A percentile compares a stretch with the other conserved stretches of the same genome.
Conservation (phyloP, 2,888 invertebrate species). For the Ophioninae sp. region DNA sequence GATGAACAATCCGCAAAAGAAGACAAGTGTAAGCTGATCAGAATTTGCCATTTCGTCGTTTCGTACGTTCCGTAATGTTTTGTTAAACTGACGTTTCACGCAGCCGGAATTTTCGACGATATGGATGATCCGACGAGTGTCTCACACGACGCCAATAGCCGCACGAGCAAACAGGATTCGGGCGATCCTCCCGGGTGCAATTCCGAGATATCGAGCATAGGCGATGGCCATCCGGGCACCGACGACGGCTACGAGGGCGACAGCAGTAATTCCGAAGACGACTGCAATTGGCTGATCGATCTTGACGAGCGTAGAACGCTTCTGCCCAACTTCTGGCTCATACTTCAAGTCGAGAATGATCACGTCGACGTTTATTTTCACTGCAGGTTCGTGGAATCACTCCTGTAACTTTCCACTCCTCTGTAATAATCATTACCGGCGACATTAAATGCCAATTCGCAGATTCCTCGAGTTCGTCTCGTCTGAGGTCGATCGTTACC, state of each 20-base stretch:
- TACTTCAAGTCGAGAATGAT: slow-evolving; percentile 84
- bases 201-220: slow-evolving; percentile 75
- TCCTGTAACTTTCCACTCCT: not conserved
- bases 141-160: slow-evolving; percentile 59
- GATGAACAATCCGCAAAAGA: slow-evolving; percentile 56
- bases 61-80: not conserved
- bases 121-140: slow-evolving; percentile 61
- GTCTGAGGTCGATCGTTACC: slow-evolving; percentile 82
- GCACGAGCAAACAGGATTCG: slow-evolving; percentile 70
- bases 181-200: slow-evolving; percentile 74
- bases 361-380: slow-evolving; percentile 86
- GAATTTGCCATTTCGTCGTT: not conserved
- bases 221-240: slow-evolving; percentile 70
- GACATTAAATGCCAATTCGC: slow-evolving; percentile 6
- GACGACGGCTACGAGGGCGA: slow-evolving; percentile 85
- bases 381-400: slow-evolving; percentile 82
- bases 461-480: slow-evolving; percentile 83
- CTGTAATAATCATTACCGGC: not conserved
- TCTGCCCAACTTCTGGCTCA: slow-evolving; percentile 88
- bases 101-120: slow-evolving; percentile 50
- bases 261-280: slow-evolving; percentile 84
- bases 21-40: slow-evolving; percentile 42
- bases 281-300: slow-evolving; percentile 83
- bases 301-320: slow-evolving; percentile 82
- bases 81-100: not conserved